These are phyloP conservation scores for Cryptosula pallasiana DNA, from an alignment of 2,888 invertebrate genomes.

Conservation along the genomic window DNA sequence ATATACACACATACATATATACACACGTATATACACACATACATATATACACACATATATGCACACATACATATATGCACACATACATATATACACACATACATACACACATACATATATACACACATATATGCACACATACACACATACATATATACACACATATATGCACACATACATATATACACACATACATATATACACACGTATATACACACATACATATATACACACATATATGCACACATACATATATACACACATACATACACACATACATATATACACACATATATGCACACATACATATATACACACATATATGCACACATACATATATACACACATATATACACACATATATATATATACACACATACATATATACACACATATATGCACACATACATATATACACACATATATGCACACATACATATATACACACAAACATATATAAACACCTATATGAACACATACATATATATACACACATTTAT, in stretches of 20 bases:
- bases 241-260: too few species aligned
- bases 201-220: not conserved
- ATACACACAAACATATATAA: not conserved
- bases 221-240: not conserved
- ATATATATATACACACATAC: too few species aligned
- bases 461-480: not conserved
- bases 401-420: constrained; percentile 20
- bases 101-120: not conserved
- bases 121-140: not conserved
- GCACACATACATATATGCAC: too few species aligned
- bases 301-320: not conserved
- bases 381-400: constrained; percentile 24
- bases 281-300: not conserved
- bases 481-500: constrained; percentile 21
- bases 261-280: not conserved
- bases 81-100: too few species aligned
- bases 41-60: too few species aligned
- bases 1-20: too few species aligned
- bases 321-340: not conserved
- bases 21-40: too few species aligned
- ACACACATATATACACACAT: too few species aligned
- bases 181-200: not conserved
- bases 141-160: not conserved
- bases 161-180: not conserved
- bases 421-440: constrained; percentile 6